phyloP scores from a whole-genome alignment of 2,888 invertebrate species.

The Corbicula japonica region DNA sequence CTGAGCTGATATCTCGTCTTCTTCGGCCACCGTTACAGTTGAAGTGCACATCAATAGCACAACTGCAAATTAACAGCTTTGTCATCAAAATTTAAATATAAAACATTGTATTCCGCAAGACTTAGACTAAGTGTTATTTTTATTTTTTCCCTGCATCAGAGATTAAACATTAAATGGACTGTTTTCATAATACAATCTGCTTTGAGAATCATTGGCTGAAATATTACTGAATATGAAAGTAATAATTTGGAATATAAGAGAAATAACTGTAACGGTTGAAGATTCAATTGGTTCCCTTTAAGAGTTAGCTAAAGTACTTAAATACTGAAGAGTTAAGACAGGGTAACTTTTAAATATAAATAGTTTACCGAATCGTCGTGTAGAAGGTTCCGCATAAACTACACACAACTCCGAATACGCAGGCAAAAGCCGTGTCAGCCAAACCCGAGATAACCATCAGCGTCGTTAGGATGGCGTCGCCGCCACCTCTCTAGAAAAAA shows the following conservation, averaged over 20 bases:
- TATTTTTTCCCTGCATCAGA: neutral
- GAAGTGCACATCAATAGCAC: slow-evolving; percentile 24
- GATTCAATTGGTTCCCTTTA: no score
- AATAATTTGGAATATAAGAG: no score
- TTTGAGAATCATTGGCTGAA: neutral
- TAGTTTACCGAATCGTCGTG: slow-evolving; percentile 41
- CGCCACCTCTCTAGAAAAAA: slow-evolving; percentile 21
- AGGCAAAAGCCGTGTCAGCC: slow-evolving; percentile 51
- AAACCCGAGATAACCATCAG: slow-evolving; percentile 19
- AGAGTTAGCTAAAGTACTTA: no score
- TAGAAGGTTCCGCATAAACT: slow-evolving; percentile 39
- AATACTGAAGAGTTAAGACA: no score
- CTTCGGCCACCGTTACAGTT: slow-evolving; percentile 45
- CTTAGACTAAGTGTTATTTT: neutral
- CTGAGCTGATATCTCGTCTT: slow-evolving; percentile 51
- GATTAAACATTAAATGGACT: neutral
- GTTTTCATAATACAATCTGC: neutral
- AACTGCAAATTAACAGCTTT: no score
- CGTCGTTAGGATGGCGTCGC: slow-evolving; percentile 17
- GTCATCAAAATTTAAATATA: no score
- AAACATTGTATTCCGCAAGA: neutral
- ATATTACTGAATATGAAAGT: no score
- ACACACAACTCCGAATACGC: slow-evolving; percentile 43
- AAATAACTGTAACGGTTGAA: no score
- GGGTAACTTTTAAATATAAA: neutral